Base-by-base conservation (phyloP, 2,888 invertebrate species). In the Nomada fucata region DNA sequence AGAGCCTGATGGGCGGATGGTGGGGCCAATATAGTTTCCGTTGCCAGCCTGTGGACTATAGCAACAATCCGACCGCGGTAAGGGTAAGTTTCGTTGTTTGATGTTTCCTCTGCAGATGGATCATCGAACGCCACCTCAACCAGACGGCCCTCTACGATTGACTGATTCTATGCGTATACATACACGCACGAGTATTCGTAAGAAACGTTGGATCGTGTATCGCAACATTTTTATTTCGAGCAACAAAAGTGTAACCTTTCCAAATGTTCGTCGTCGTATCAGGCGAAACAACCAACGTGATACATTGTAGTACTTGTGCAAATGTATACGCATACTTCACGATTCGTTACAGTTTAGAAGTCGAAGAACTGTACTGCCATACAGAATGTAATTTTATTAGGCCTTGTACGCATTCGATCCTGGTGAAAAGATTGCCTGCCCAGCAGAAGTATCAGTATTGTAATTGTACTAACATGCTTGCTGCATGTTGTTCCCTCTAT, bases 11-110 rank as follows among this genome's bases (percentile, higher is more conserved):
- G 96, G 97, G 97, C 92, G 98, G 98, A 94, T 98, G 98, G 98
- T 96, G 97, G 96, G 96, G 96, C 93, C 96, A 97, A 93, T 98
- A 98, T 96, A 97, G 96, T 94, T 96, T 97, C 93, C 96, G 96
- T 93, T 98, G 98, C 95, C 97, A 98, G 95, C 98, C 98, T 82
- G 98, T 98, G 94, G 98, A 98, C 95, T 97, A 97, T 95, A 95
- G 96, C 90, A 95, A 96, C 94, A 96, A 96, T 94, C 96, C 97
- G 85, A 95, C 96, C 93, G 97, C 98, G 88, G 95, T 96, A 93
- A 96, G 97, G 96, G 98, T 98, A 96, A 97, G 97, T 95, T 90
- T 23, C 23, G 64, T n/a, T 44, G 26, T 13, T 68, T 36, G 59
- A 44, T 26, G 26, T 26, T 26, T 52, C 52, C 57, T 57, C 76